A percentile compares a stretch with the other conserved stretches of the same genome.
phyloP scores from a whole-genome alignment of 2,113 vertebrate genomes.

The Chaenogobius annularis region DNA sequence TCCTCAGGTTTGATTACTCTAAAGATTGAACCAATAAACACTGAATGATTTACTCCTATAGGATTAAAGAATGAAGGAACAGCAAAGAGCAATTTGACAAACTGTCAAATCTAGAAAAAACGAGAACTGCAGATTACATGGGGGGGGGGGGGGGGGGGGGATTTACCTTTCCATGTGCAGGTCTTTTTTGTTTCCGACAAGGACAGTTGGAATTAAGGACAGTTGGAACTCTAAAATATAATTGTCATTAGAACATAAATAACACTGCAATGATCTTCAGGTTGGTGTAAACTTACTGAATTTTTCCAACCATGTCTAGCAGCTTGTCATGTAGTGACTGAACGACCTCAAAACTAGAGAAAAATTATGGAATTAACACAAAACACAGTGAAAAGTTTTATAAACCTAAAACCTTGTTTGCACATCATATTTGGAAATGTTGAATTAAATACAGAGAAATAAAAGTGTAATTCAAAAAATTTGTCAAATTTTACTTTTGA shows the following conservation, averaged over 20 bases:
- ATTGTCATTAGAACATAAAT: not conserved
- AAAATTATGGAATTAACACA: constrained; percentile 31
- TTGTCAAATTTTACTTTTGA: too few species aligned
- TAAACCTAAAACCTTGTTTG: not conserved
- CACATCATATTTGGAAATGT: not conserved
- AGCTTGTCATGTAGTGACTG: constrained; percentile 83
- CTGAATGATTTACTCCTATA: not conserved
- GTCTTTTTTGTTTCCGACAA: constrained; percentile 88
- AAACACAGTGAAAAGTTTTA: not conserved
- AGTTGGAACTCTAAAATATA: constrained; percentile 79
- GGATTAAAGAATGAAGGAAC: not conserved
- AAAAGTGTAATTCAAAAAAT: too few species aligned
- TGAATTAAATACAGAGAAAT: not conserved
- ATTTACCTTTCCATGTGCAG: constrained; percentile 85
- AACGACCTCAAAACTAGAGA: constrained; percentile 85
- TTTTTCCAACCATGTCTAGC: constrained; percentile 83
- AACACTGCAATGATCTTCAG: not conserved
- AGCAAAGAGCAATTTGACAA: not conserved
- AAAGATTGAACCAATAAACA: not conserved
- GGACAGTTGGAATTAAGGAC: constrained; percentile 86
- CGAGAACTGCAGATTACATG: too few species aligned
- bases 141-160: too few species aligned
- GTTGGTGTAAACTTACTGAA: constrained; percentile 72
- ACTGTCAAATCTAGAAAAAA: too few species aligned
- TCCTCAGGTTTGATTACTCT: constrained; percentile 82